Conservation (phyloP, 1,140 invertebrate genomes). For the Neodiprion lecontei region DNA sequence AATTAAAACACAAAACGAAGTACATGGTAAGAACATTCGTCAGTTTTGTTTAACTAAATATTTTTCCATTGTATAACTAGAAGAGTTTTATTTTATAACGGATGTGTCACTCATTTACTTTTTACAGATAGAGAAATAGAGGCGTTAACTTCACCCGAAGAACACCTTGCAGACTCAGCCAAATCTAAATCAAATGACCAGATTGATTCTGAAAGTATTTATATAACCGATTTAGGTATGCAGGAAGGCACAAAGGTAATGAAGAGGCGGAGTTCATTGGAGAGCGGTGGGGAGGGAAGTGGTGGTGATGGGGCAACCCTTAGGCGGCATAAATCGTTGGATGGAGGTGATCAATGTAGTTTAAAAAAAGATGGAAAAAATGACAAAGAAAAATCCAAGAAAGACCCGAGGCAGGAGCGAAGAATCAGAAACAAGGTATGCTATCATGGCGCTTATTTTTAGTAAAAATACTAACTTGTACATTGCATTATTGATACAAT, state of each 20-base stretch:
- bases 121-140: neutral
- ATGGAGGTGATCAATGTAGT: conserved; percentile 65
- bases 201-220: conserved; percentile 31
- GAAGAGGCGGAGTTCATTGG: conserved; percentile 65
- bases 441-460: conserved; percentile 21
- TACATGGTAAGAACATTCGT: neutral
- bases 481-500: neutral
- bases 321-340: conserved; percentile 65
- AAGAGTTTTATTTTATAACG: neutral
- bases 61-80: neutral
- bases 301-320: conserved; percentile 57
- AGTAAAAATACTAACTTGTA: conserved; percentile 10
- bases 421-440: conserved; percentile 73
- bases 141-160: neutral
- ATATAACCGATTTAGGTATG: conserved; percentile 46
- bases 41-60: neutral
- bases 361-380: conserved; percentile 62
- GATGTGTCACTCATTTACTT: neutral
- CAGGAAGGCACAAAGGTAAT: conserved; percentile 36
- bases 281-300: conserved; percentile 59
- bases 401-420: conserved; percentile 67
- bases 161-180: conserved; percentile 18
- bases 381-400: conserved; percentile 60
- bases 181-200: conserved; percentile 52
- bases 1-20: conserved; percentile 1